Conservation (phyloP, 2,797 vertebrate species). For the Chelonia mydas region DNA sequence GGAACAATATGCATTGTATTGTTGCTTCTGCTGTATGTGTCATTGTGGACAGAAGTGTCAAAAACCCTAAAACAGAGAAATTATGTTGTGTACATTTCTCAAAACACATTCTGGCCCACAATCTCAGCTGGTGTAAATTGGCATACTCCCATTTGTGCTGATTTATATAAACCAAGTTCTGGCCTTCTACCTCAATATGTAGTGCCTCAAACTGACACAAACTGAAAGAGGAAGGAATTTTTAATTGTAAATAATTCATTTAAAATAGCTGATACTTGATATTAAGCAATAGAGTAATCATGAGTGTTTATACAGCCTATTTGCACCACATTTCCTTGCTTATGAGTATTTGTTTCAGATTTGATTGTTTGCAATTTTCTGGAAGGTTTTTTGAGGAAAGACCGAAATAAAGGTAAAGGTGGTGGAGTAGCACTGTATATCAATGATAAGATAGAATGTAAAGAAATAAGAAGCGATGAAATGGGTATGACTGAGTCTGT, state of each 20-base stretch:
- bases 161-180: background rate
- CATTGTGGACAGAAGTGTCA: background rate
- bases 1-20: rapidly evolving
- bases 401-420: too few species aligned
- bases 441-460: too few species aligned
- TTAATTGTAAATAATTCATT: background rate
- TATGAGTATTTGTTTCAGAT: background rate
- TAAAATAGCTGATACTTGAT: background rate
- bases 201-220: background rate
- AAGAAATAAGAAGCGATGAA: too few species aligned
- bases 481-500: too few species aligned
- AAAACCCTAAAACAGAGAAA: background rate
- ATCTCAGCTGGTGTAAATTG: background rate
- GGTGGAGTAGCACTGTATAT: too few species aligned
- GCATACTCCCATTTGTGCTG: background rate
- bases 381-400: rapidly evolving
- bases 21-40: background rate
- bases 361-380: background rate
- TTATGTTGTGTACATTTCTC: background rate
- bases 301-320: background rate
- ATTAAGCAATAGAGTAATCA: background rate
- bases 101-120: background rate
- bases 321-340: rapidly evolving
- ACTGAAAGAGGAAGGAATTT: rapidly evolving
- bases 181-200: background rate